Conservation (phyloP, 2,113 vertebrate genomes). For the Bostrychus sinensis region DNA sequence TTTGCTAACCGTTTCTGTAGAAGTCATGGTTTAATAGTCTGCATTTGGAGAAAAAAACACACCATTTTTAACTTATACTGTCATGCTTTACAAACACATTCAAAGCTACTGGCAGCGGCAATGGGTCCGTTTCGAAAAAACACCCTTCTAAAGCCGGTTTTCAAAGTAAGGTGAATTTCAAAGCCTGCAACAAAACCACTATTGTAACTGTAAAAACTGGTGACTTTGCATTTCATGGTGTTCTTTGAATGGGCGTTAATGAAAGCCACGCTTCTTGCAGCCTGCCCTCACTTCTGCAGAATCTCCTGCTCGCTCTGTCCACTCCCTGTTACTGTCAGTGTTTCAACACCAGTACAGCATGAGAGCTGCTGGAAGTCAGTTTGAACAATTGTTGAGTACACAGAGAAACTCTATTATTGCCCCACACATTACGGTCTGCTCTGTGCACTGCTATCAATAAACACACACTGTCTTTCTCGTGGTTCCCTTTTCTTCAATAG, state of each 20-base stretch:
- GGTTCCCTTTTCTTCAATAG: background rate
- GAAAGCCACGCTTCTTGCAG: too few species aligned
- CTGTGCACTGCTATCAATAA: background rate
- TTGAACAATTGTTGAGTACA: background rate
- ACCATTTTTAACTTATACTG: too few species aligned
- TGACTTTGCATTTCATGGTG: background rate
- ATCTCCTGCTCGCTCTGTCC: background rate
- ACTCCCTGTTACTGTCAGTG: slow-evolving; percentile 3
- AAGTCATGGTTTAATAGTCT: too few species aligned
- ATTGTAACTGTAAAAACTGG: background rate
- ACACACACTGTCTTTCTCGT: background rate
- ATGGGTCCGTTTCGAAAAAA: background rate
- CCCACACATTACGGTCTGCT: background rate
- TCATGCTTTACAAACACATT: too few species aligned
- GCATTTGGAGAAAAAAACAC: too few species aligned
- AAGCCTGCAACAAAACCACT: background rate
- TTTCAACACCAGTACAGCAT: slow-evolving; percentile 1
- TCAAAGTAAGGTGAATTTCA: too few species aligned
- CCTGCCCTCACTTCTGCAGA: background rate
- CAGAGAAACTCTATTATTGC: slow-evolving; percentile 1
- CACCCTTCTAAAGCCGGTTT: background rate
- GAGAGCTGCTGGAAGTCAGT: background rate
- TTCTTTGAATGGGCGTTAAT: background rate
- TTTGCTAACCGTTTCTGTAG: too few species aligned
- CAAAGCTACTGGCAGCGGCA: background rate